Conservation (phyloP, 2,888 invertebrate species). For the Ormyrus thymus region DNA sequence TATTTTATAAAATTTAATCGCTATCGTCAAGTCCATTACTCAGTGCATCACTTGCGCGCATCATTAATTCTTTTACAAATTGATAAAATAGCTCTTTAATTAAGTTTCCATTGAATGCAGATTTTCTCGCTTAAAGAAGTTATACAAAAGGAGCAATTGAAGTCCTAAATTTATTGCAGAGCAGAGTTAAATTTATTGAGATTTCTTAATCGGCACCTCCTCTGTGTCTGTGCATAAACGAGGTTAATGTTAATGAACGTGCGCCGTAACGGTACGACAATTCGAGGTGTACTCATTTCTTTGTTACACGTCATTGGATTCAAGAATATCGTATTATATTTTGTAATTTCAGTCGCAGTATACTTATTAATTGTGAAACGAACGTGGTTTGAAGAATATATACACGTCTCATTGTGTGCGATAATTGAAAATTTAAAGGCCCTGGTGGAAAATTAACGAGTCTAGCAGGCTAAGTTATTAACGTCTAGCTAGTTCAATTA, state of each 20-base stretch:
- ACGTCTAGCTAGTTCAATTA: too few relatives aligned
- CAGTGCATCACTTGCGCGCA: too few relatives aligned
- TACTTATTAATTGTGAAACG: not conserved
- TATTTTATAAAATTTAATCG: too few relatives aligned
- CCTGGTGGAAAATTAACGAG: too few relatives aligned
- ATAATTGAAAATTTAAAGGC: too few relatives aligned
- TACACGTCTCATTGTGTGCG: too few relatives aligned
- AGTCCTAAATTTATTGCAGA: not conserved
- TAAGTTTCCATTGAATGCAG: too few relatives aligned
- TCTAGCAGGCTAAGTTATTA: too few relatives aligned
- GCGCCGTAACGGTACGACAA: conserved; percentile 44
- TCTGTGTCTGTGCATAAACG: conserved; percentile 17
- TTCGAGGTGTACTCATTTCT: conserved; percentile 48
- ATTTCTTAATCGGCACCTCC: conserved; percentile 20
- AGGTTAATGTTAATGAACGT: conserved; percentile 50
- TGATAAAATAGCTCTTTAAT: too few relatives aligned
- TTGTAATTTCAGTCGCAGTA: conserved; percentile 21
- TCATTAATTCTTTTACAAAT: too few relatives aligned
- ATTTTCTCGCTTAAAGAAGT: not conserved
- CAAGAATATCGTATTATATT: conserved; percentile 30
- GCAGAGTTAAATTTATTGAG: conserved; percentile 10
- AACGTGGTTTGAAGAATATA: not conserved
- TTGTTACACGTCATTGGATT: conserved; percentile 15
- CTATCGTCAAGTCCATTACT: too few relatives aligned
- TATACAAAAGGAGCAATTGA: not conserved